Conservation (phyloP, 2,797 vertebrate species). For the Rhadinocentrus ornatus region DNA sequence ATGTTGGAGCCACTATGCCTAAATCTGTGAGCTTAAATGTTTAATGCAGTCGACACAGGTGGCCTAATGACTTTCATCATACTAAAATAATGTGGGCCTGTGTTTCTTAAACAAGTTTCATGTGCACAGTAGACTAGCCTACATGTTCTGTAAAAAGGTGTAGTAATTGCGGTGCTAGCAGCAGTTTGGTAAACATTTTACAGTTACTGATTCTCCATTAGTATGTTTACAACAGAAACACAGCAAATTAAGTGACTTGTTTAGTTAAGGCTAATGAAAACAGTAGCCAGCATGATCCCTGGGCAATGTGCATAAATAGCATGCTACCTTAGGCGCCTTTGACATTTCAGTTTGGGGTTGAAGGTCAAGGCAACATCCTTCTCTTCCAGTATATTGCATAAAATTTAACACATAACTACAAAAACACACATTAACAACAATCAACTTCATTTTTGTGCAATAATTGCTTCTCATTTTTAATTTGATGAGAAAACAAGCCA, state of each 20-base stretch:
- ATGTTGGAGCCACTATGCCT: not conserved
- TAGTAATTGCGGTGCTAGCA: not conserved
- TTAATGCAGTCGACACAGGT: not conserved
- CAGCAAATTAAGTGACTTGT: slow-evolving; percentile 11
- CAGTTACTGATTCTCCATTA: slow-evolving; percentile 10
- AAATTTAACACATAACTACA: not conserved
- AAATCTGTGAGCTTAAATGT: not conserved
- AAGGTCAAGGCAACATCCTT: not conserved
- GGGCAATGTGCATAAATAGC: not conserved
- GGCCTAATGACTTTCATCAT: not conserved
- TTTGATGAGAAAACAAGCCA: slow-evolving; percentile 24
- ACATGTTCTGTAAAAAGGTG: not conserved
- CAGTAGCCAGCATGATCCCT: not conserved
- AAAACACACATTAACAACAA: not conserved
- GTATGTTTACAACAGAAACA: slow-evolving; percentile 6
- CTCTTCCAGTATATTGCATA: not conserved
- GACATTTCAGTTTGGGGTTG: slow-evolving; percentile 12
- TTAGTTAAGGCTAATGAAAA: slow-evolving; percentile 39
- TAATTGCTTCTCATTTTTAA: slow-evolving; percentile 23
- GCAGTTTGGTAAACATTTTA: slow-evolving; percentile 1
- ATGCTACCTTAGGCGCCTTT: not conserved
- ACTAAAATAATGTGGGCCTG: not conserved
- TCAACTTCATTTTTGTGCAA: not conserved
- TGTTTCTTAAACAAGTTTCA: not conserved
- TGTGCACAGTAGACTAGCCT: not conserved